Percentiles rank a stretch among this genome's conserved stretches.
phyloP scores from a whole-genome alignment of 2,113 vertebrate species.

The Lanius collurio region DNA sequence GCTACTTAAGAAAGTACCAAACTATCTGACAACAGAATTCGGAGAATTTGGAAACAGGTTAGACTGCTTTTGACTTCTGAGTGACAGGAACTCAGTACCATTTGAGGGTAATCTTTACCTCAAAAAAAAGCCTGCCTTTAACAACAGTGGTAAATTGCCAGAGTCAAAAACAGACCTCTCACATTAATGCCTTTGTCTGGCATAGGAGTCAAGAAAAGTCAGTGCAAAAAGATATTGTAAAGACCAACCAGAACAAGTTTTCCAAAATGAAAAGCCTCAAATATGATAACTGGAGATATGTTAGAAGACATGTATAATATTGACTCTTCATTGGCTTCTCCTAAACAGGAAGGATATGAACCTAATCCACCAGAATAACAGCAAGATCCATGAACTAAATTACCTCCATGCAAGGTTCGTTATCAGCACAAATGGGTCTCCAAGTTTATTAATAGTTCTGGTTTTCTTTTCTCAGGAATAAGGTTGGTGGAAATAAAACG shows the following conservation, averaged over 20 bases:
- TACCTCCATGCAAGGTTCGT: neutral
- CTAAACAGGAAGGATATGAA: neutral
- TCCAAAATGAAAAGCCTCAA: neutral
- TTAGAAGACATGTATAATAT: neutral
- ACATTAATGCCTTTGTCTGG: neutral
- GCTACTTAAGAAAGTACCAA: neutral
- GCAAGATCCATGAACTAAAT: neutral
- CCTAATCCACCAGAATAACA: neutral
- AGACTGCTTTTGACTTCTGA: neutral
- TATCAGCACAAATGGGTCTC: neutral
- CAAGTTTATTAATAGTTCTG: neutral
- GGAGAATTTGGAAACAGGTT: neutral
- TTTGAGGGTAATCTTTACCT: neutral
- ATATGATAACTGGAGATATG: neutral
- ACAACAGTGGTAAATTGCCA: neutral
- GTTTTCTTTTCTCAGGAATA: neutral
- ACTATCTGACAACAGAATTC: neutral
- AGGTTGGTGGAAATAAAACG: neutral
- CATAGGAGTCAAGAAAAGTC: neutral
- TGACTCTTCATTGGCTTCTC: neutral
- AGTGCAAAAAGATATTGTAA: neutral
- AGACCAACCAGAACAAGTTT: neutral
- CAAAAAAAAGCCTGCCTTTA: neutral
- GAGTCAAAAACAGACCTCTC: neutral
- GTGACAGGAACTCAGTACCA: neutral